These are phyloP conservation scores for Thamnophis elegans DNA, from an alignment of 2,797 vertebrate genomes.

Conservation along the genomic window DNA sequence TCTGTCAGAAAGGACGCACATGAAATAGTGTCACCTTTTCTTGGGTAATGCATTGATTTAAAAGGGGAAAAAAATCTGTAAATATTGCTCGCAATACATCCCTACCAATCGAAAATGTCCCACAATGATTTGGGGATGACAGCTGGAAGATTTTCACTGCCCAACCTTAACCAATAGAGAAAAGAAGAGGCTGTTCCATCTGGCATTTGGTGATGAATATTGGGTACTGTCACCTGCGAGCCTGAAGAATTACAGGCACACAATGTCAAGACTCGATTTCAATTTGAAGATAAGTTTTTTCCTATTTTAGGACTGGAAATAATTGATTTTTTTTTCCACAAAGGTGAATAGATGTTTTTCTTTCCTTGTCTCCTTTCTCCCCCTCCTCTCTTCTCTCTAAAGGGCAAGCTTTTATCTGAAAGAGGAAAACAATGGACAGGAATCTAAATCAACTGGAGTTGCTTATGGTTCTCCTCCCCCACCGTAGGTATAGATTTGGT, in stretches of 20 bases:
- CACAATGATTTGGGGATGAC: background rate
- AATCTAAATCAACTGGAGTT: background rate
- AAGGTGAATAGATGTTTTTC: constrained; percentile 8
- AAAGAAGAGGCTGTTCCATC: background rate
- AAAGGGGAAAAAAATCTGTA: background rate
- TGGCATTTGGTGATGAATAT: background rate
- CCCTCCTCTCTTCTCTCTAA: background rate
- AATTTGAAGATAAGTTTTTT: constrained; percentile 15
- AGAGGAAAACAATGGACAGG: background rate
- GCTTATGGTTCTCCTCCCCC: background rate
- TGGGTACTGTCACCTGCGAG: background rate
- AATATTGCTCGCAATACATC: background rate
- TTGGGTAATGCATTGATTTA: background rate
- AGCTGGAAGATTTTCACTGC: background rate
- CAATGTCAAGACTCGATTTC: constrained; percentile 4
- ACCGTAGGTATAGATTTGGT: background rate
- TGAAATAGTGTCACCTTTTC: background rate
- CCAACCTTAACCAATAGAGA: background rate
- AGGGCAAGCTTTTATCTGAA: constrained; percentile 19
- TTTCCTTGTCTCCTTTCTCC: background rate
- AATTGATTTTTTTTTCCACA: constrained; percentile 10
- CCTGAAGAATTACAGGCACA: background rate
- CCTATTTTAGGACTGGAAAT: constrained; percentile 1
- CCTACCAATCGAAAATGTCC: background rate
- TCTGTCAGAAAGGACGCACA: background rate